Conservation (phyloP, 92 coral and sea anemone species). For the Chrysogorgia sp. region DNA sequence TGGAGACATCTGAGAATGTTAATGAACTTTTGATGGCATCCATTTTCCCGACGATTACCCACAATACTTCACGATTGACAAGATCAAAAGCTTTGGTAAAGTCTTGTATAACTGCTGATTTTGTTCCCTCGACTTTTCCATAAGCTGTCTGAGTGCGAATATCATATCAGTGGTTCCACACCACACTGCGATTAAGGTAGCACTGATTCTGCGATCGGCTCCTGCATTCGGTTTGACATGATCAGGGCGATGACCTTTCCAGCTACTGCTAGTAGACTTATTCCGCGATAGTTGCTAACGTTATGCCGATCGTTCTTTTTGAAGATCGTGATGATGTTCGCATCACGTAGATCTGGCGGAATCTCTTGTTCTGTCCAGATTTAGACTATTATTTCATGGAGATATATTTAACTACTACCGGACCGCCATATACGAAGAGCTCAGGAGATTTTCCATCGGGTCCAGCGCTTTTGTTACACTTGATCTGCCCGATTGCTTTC, state of each 20-base stretch:
- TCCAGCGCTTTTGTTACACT: slow-evolving; percentile 38
- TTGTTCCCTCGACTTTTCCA: slow-evolving; percentile 19
- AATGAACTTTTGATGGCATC: slow-evolving; percentile 4
- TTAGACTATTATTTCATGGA: slow-evolving; percentile 15
- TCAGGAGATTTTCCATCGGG: slow-evolving; percentile 48
- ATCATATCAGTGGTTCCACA: slow-evolving; percentile 37
- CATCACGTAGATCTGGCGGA: slow-evolving; percentile 47
- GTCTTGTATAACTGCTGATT: not conserved
- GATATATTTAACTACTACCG: slow-evolving; percentile 21
- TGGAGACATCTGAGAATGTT: not conserved
- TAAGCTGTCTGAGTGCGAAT: slow-evolving; percentile 35
- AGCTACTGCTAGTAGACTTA: not conserved
- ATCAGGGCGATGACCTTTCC: slow-evolving; percentile 5
- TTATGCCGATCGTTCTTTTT: slow-evolving; percentile 34
- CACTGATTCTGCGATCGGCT: not conserved
- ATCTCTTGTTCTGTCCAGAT: slow-evolving; percentile 48
- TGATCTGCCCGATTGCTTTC: slow-evolving; percentile 44
- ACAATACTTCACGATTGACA: not conserved
- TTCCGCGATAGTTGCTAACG: slow-evolving; percentile 36
- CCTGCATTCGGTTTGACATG: not conserved
- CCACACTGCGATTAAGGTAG: slow-evolving; percentile 37
- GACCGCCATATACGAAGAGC: slow-evolving; percentile 22
- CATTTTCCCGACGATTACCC: not conserved
- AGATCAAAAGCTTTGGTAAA: slow-evolving; percentile 25
- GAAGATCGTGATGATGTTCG: slow-evolving; percentile 46